Evolutionary conservation across 2,797 vertebrate species (phyloP), one percentile per base, ranked within the genome.

Genomic region (Schizopygopsis malacanthus): DNA sequence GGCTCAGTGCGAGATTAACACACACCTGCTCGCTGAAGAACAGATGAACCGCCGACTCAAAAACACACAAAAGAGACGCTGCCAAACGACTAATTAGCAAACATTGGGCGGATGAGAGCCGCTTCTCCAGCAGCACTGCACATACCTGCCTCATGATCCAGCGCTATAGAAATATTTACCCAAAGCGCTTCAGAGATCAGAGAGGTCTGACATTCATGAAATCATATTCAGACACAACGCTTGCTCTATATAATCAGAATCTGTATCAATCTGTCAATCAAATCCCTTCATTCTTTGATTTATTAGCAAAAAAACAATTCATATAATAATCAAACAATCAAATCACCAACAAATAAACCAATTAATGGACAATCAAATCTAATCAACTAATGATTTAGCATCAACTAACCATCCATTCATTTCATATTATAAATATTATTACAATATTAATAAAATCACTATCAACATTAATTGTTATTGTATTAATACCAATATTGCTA

Each of bases 51-150:
- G 8, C 20, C 8, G 22, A 65, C 28, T 15, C 63, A 65, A 33
- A 33, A 33, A 65, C 6, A 33, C 5, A 28, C 22, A 9, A 59
- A 59, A 59, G 56, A 28, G 43, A 47, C 1, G 43, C 43, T 52
- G 72, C 72, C 45, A 75, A 75, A 75, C 2, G 8, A 75, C 25
- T 76, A 54, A 76, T 76, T 12, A 54, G 18, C 28, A 54, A 54
- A 76, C 73, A 76, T 20, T 37, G 10, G 16, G 28, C 1, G 47
- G 8, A 52, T 12, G 47, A 76, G 2, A 52, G 16, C 33, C 0
- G 2, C 33, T 69, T 69, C 65, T 69, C 65, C 70, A 45, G 22
- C 45, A 50, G 8, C 71, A 2, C 45, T 50, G 71, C n/a, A 28
- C 4, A 73, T 18, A 18, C 71, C 45, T 50, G 9, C 13, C 4